Evolutionary conservation across 2,797 vertebrate species (phyloP).

Genomic region (Danio tinwini): DNA sequence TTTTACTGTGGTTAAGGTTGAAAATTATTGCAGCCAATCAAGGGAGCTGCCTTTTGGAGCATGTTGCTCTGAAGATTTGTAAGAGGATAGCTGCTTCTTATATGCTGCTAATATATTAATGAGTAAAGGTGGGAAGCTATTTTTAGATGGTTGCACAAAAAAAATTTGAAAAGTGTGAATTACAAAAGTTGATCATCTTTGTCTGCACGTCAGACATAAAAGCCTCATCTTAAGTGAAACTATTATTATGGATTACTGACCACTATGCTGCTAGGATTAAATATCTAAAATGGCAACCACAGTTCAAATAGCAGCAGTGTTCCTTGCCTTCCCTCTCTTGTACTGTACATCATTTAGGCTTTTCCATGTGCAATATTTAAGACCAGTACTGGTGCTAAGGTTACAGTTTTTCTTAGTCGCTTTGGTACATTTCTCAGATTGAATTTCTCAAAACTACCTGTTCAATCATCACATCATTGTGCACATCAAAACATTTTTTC

Average conservation of each 20-base stretch:
- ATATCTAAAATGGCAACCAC: constrained; percentile 42
- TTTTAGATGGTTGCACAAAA: constrained; percentile 68
- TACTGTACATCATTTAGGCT: constrained; percentile 34
- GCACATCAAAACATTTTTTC: too few relatives aligned
- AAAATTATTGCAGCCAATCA: neutral
- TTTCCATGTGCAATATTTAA: constrained; percentile 40
- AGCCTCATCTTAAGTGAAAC: constrained; percentile 47
- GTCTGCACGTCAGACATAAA: constrained; percentile 65
- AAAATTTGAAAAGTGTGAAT: constrained; percentile 56
- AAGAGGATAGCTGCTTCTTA: constrained; percentile 68
- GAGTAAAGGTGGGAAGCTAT: constrained; percentile 67
- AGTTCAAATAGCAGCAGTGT: constrained; percentile 41
- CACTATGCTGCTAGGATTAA: constrained; percentile 25
- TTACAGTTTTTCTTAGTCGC: too few relatives aligned
- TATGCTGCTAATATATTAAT: constrained; percentile 74
- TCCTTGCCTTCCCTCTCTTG: constrained; percentile 29
- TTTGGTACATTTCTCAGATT: too few relatives aligned
- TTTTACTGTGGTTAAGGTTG: neutral
- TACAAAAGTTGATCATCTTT: constrained; percentile 58
- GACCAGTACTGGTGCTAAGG: neutral
- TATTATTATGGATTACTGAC: constrained; percentile 46
- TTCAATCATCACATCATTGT: too few relatives aligned
- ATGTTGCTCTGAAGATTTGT: constrained; percentile 71
- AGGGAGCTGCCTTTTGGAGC: neutral
- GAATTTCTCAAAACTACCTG: too few relatives aligned